Conservation (phyloP, 2,888 invertebrate species). For the Itoplectis maculator region DNA sequence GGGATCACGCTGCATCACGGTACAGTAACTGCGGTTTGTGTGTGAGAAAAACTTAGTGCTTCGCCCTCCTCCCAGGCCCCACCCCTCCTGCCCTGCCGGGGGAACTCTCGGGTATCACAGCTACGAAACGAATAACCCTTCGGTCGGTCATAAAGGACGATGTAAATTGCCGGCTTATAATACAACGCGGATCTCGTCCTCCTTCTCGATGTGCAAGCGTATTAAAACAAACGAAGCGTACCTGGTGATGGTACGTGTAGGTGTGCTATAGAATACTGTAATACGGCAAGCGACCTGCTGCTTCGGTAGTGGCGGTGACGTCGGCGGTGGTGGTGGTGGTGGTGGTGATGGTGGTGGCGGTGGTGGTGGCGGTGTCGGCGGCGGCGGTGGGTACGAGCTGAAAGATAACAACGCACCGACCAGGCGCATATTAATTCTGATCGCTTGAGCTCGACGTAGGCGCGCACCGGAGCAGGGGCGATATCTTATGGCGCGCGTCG, state of each 20-base stretch:
- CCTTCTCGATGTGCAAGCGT: constrained; percentile 32
- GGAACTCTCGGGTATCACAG: constrained; percentile 53
- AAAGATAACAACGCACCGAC: constrained; percentile 58
- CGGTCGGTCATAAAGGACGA: constrained; percentile 66
- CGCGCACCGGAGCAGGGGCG: constrained; percentile 47
- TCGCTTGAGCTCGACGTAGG: constrained; percentile 49
- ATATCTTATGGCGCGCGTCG: constrained; percentile 41
- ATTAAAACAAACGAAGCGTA: constrained; percentile 41
- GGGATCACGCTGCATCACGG: background rate
- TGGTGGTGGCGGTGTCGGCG: constrained; percentile 35
- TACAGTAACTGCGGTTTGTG: no score
- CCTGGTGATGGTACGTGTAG: constrained; percentile 28
- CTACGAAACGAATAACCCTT: constrained; percentile 54
- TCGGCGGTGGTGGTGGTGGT: no score
- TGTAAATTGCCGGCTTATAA: constrained; percentile 73
- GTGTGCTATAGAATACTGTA: constrained; percentile 28
- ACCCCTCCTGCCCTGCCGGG: background rate
- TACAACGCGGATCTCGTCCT: constrained; percentile 46
- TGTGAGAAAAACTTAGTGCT: constrained; percentile 14
- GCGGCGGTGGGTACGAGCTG: constrained; percentile 26
- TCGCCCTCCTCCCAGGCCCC: background rate
- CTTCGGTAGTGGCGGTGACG: constrained; percentile 37
- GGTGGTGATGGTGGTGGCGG: background rate
- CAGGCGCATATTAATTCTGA: constrained; percentile 67
- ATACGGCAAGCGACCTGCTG: constrained; percentile 37